phyloP scores from a whole-genome alignment of 2,888 invertebrate species.

The Morpho helenor region DNA sequence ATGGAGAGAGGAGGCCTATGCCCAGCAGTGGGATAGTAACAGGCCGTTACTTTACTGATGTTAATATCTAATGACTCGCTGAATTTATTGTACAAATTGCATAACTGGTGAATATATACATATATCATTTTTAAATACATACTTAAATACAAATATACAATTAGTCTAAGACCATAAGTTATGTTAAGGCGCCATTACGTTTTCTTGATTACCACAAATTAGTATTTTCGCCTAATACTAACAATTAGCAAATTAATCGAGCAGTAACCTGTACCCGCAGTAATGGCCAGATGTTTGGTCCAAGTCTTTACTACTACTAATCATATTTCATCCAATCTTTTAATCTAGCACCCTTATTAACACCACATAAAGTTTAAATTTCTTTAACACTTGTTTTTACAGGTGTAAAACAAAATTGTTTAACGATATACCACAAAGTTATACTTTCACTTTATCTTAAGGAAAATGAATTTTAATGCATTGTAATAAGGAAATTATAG shows the following conservation, averaged over 20 bases:
- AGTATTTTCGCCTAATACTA: slow-evolving; percentile 12
- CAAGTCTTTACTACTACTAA: slow-evolving; percentile 15
- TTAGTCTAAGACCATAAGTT: not conserved
- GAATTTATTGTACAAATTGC: too few species aligned
- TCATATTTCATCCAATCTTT: not conserved
- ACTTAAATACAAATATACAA: too few species aligned
- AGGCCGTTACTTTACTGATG: too few species aligned
- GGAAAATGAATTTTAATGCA: not conserved
- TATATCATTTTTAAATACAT: too few species aligned
- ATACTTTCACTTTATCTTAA: not conserved
- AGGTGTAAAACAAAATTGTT: slow-evolving; percentile 14
- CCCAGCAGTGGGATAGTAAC: too few species aligned
- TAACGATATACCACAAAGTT: slow-evolving; percentile 7
- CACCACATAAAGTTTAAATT: not conserved
- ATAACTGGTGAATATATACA: too few species aligned
- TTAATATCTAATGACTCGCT: too few species aligned
- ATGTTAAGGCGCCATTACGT: slow-evolving; percentile 4
- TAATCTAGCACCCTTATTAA: not conserved
- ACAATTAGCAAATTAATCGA: slow-evolving; percentile 30
- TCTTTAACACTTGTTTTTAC: not conserved
- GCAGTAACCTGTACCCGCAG: slow-evolving; percentile 21
- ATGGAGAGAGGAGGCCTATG: too few species aligned
- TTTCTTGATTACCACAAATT: not conserved
- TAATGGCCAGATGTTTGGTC: slow-evolving; percentile 21
- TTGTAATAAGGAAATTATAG: slow-evolving; percentile 5